Percentiles rank a stretch among this genome's conserved stretches.
phyloP scores from a whole-genome alignment of 2,888 invertebrate species.

The Noctua pronuba region DNA sequence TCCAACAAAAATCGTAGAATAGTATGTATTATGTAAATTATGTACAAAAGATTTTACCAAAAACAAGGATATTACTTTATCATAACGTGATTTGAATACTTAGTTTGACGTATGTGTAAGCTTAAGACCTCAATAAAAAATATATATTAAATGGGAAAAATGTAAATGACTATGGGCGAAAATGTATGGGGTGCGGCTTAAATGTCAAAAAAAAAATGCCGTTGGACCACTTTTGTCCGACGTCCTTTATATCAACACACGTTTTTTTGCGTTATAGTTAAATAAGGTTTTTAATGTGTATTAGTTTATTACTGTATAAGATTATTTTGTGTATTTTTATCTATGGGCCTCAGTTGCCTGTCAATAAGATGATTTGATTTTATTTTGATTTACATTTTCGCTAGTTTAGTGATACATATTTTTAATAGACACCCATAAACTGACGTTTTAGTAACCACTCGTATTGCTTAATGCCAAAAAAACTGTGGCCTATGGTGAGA shows the following conservation, averaged over 20 bases:
- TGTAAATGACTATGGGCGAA: background rate
- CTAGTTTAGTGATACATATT: background rate
- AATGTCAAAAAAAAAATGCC: background rate
- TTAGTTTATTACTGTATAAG: too few relatives aligned
- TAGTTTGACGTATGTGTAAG: background rate
- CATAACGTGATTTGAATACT: background rate
- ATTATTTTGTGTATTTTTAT: too few relatives aligned
- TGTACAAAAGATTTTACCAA: background rate
- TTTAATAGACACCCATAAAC: background rate
- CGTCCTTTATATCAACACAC: background rate
- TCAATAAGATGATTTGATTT: too few relatives aligned
- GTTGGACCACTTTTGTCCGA: background rate
- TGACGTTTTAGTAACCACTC: background rate
- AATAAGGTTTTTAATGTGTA: too few relatives aligned
- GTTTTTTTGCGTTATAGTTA: too few relatives aligned
- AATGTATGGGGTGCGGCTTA: background rate
- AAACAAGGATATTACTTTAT: slow-evolving; percentile 1
- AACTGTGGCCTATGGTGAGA: background rate
- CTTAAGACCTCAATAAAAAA: background rate
- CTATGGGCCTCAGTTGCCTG: too few relatives aligned
- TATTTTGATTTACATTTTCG: too few relatives aligned
- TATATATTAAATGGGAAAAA: background rate
- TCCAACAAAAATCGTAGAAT: background rate
- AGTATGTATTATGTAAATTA: background rate
- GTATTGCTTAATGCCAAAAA: background rate